Percentiles rank a stretch among this genome's conserved stretches.
Evolutionary conservation across 2,113 vertebrate genomes (phyloP).

Genomic region (Pholis gunnellus): DNA sequence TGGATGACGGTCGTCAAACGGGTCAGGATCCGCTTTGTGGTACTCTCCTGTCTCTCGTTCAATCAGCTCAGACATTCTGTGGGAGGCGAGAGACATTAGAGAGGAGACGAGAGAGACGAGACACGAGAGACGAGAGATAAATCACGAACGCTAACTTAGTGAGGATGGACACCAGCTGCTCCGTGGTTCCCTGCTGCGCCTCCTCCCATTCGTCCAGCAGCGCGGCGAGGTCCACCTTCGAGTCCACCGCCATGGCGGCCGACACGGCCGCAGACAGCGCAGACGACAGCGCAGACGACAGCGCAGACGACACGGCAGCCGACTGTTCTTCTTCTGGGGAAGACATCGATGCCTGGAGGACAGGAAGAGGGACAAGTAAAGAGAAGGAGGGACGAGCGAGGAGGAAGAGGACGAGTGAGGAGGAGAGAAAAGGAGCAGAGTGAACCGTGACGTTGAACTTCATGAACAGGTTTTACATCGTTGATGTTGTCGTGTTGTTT

Average conservation of each 20-base stretch:
- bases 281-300: not conserved
- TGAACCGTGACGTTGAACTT: no score
- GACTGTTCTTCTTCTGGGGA: conserved; percentile 19
- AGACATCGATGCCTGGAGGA: conserved; percentile 51
- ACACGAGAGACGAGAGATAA: no score
- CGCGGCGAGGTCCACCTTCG: conserved; percentile 91
- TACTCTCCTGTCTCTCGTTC: conserved; percentile 94
- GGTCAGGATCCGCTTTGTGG: conserved; percentile 94
- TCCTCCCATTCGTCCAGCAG: conserved; percentile 94
- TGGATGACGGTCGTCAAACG: conserved; percentile 97
- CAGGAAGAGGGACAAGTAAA: not conserved
- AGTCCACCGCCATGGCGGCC: conserved; percentile 84
- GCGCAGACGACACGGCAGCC: rapidly evolving
- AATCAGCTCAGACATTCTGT: conserved; percentile 95
- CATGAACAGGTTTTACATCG: no score
- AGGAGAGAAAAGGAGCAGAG: no score
- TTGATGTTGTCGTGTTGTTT: no score
- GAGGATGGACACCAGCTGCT: conserved; percentile 91
- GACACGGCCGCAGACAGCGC: conserved; percentile 78
- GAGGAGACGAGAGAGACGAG: no score
- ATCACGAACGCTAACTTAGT: conserved; percentile 85
- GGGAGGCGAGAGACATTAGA: conserved; percentile 6
- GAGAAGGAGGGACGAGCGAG: no score
- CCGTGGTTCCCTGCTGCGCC: conserved; percentile 87
- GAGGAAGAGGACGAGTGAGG: no score